phyloP scores from a whole-genome alignment of 2,113 vertebrate genomes.

The Monopterus albus region DNA sequence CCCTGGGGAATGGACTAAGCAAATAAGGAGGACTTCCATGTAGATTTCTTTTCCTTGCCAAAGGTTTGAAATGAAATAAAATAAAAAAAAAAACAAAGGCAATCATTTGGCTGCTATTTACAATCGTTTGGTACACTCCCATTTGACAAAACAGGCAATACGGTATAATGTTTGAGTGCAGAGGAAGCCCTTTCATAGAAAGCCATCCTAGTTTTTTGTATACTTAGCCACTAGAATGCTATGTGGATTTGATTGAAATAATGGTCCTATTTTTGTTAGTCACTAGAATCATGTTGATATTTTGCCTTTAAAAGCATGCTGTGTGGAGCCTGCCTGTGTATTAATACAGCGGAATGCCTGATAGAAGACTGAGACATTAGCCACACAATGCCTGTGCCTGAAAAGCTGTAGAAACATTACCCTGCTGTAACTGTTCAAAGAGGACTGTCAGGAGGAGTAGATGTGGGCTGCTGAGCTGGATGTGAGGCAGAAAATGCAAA shows the following conservation, averaged over 20 bases:
- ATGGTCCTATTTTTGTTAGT: constrained; percentile 82
- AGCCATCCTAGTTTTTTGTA: constrained; percentile 74
- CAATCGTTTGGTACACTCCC: constrained; percentile 75
- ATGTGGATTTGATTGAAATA: constrained; percentile 65
- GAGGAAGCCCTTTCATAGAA: constrained; percentile 67
- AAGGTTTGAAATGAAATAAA: constrained; percentile 83
- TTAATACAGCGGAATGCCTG: constrained; percentile 81
- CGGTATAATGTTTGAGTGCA: constrained; percentile 66
- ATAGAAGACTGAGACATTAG: constrained; percentile 77
- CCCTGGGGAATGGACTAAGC: constrained; percentile 76
- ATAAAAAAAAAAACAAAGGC: constrained; percentile 71
- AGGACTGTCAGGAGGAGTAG: constrained; percentile 67
- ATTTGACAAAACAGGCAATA: constrained; percentile 72
- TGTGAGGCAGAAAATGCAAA: constrained; percentile 55
- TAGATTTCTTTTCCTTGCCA: constrained; percentile 61
- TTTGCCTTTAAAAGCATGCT: constrained; percentile 83
- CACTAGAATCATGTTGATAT: constrained; percentile 80
- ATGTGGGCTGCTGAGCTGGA: constrained; percentile 70
- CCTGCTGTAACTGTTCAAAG: constrained; percentile 75
- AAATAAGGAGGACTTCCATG: constrained; percentile 70
- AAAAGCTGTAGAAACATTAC: constrained; percentile 80
- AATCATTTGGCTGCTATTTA: constrained; percentile 86
- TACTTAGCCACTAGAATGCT: constrained; percentile 72
- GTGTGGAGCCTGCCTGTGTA: constrained; percentile 80
- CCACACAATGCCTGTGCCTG: constrained; percentile 84